A percentile compares a stretch with the other conserved stretches of the same genome.
Conservation (phyloP, 2,888 invertebrate species). For the Antheraea yamamai region DNA sequence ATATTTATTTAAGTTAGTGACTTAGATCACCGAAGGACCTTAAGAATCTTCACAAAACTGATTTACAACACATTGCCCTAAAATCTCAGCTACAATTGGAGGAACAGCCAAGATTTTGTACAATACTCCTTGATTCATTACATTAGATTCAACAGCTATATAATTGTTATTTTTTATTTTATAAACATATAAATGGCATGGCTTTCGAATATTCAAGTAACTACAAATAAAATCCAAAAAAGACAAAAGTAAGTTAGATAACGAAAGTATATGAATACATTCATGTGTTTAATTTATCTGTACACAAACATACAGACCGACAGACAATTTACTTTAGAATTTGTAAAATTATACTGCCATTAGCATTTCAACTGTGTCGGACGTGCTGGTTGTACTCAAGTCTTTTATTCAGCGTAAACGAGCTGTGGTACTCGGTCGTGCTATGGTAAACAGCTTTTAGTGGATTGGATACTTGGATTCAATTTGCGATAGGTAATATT, state of each 20-base stretch:
- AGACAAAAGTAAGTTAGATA: too few relatives aligned
- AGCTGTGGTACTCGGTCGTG: slow-evolving; percentile 32
- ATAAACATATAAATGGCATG: neutral
- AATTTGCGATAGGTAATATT: slow-evolving; percentile 32
- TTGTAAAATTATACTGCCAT: slow-evolving; percentile 29
- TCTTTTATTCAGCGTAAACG: slow-evolving; percentile 38
- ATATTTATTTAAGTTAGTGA: too few relatives aligned
- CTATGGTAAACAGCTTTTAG: slow-evolving; percentile 43
- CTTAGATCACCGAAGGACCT: too few relatives aligned
- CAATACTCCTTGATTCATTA: too few relatives aligned
- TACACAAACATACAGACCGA: neutral
- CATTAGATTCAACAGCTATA: neutral
- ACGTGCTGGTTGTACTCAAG: slow-evolving; percentile 21
- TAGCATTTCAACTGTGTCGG: slow-evolving; percentile 26
- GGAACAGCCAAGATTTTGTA: too few relatives aligned
- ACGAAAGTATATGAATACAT: too few relatives aligned
- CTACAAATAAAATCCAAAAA: too few relatives aligned
- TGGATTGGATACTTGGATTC: slow-evolving; percentile 47
- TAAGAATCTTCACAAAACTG: too few relatives aligned
- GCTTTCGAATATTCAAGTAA: too few relatives aligned
- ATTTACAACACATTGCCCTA: too few relatives aligned
- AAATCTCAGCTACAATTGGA: too few relatives aligned
- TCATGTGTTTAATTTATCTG: neutral
- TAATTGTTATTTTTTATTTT: neutral
- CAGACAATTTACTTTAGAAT: neutral